A percentile compares a stretch with the other conserved stretches of the same genome.
Evolutionary conservation across 2,113 vertebrate species (phyloP).

Genomic region (Pristiophorus japonicus): DNA sequence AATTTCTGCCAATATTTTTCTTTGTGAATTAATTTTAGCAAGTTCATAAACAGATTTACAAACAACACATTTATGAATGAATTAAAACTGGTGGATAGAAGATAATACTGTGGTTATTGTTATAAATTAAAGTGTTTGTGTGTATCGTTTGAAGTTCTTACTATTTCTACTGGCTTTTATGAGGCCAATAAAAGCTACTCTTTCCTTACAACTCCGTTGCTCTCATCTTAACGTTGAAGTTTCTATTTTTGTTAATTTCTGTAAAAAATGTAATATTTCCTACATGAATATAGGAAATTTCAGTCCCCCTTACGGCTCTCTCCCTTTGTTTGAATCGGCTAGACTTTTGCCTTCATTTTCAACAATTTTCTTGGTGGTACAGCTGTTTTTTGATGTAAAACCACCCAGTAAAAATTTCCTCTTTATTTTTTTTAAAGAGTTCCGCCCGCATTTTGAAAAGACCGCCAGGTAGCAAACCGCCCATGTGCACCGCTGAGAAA

Average conservation of each 20-base stretch:
- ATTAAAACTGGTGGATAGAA: not conserved
- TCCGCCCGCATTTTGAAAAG: too few relatives aligned
- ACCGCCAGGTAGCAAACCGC: too few relatives aligned
- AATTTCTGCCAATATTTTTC: not conserved
- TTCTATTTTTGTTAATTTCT: not conserved
- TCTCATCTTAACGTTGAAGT: too few relatives aligned
- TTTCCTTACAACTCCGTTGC: not conserved
- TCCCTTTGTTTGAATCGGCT: not conserved
- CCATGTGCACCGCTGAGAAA: too few relatives aligned
- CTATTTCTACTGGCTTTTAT: not conserved
- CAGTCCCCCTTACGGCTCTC: not conserved
- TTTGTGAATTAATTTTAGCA: not conserved
- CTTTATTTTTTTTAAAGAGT: too few relatives aligned
- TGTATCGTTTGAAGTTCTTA: not conserved
- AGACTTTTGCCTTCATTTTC: too few relatives aligned
- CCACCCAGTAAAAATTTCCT: too few relatives aligned
- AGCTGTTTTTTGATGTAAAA: too few relatives aligned
- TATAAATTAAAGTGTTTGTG: not conserved
- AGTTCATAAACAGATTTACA: not conserved
- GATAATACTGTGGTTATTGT: not conserved
- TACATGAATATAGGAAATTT: not conserved
- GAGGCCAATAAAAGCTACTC: not conserved
- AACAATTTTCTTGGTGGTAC: too few relatives aligned
- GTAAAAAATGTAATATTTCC: not conserved
- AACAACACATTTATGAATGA: not conserved